These are phyloP conservation scores for Eulimnadia texana DNA, from an alignment of 1,140 invertebrate genomes.

Conservation along the genomic window DNA sequence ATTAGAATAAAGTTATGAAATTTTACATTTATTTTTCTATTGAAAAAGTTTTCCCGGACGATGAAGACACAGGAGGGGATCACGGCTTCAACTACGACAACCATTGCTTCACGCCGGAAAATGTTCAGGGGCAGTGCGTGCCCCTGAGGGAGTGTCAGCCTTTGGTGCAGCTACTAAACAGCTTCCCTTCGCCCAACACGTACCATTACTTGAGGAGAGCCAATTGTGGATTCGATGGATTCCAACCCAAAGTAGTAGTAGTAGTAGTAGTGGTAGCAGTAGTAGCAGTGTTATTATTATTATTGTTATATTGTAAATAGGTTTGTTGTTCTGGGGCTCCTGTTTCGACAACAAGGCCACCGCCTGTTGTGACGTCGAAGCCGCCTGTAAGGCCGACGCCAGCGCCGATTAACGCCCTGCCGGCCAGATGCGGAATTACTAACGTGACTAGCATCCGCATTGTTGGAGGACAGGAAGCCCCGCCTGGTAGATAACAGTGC, in stretches of 20 bases:
- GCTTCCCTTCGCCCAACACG: conserved; percentile 20
- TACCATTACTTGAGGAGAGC: conserved; percentile 33
- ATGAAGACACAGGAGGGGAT: neutral
- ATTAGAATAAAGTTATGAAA: too few relatives aligned
- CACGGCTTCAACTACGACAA: neutral
- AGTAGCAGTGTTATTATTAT: too few relatives aligned
- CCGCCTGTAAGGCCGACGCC: neutral
- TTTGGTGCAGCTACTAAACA: conserved; percentile 29
- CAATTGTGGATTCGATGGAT: conserved; percentile 36
- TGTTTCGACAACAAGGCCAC: neutral
- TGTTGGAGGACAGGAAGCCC: conserved; percentile 16
- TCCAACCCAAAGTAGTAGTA: conserved; percentile 33
- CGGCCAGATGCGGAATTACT: conserved; percentile 16
- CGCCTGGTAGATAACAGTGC: conserved; percentile 7
- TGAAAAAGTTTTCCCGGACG: neutral
- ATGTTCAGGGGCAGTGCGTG: conserved; percentile 30
- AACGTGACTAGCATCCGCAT: conserved; percentile 16
- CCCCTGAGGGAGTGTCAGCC: conserved; percentile 31
- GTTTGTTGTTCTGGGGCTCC: conserved; percentile 14
- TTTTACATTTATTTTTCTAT: too few relatives aligned
- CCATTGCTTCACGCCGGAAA: conserved; percentile 25
- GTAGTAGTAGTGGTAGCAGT: neutral
- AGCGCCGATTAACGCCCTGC: conserved; percentile 5
- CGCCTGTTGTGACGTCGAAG: neutral
- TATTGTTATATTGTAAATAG: neutral